Percentiles rank a stretch among this genome's conserved stretches.
phyloP scores from a whole-genome alignment of 2,888 invertebrate species.

The Anorthoa munda region DNA sequence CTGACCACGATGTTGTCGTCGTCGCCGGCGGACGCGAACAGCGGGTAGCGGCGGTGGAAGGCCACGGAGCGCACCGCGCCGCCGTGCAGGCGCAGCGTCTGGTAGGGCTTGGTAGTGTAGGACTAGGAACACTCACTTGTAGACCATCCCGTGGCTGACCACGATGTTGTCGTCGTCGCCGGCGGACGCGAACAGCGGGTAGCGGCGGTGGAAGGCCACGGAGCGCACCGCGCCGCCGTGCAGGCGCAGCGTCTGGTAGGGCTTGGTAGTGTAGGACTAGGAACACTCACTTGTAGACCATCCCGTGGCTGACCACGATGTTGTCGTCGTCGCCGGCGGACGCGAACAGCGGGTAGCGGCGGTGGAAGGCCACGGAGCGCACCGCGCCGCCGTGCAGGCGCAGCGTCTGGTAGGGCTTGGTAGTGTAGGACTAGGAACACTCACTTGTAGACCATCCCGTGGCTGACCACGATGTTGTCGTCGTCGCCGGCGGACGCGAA shows the following conservation, averaged over 20 bases:
- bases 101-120: slow-evolving; percentile 95
- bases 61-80: slow-evolving; percentile 97
- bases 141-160: slow-evolving; percentile 99
- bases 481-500: slow-evolving; percentile 99
- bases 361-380: slow-evolving; percentile 97
- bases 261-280: slow-evolving; percentile 92
- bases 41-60: slow-evolving; percentile 98
- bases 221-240: slow-evolving; percentile 98
- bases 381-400: slow-evolving; percentile 98
- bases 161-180: slow-evolving; percentile 98
- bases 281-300: slow-evolving; percentile 97
- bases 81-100: slow-evolving; percentile 97
- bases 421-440: slow-evolving; percentile 75
- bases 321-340: slow-evolving; percentile 98
- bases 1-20: slow-evolving; percentile 97
- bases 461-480: slow-evolving; percentile 96
- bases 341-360: slow-evolving; percentile 98
- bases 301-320: slow-evolving; percentile 98
- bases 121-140: slow-evolving; percentile 95
- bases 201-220: slow-evolving; percentile 97
- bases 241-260: slow-evolving; percentile 97
- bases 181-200: slow-evolving; percentile 99
- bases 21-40: slow-evolving; percentile 99
- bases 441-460: slow-evolving; percentile 99
- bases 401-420: slow-evolving; percentile 98